Evolutionary conservation across 2,888 invertebrate species (phyloP), one percentile per base, ranked within the genome.

Genomic region (Stenolophus ochropezus): DNA sequence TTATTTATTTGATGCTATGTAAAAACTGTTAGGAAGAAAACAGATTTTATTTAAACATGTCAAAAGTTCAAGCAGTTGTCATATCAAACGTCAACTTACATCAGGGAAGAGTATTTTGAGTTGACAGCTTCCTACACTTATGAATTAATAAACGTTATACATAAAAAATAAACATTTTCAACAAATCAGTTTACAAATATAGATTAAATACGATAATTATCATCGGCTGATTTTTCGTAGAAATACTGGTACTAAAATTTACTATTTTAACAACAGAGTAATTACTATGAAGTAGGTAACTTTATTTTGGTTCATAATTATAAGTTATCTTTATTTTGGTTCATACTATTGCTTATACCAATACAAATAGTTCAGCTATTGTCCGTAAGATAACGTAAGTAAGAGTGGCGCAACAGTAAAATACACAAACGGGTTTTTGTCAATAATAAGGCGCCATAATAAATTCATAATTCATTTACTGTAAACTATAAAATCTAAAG

Each of bases 1-100:
- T 86, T 83, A 82, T 85, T 47, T 69, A 47, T 27, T 8, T 58
- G 47, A 23, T 49, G 21, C 71, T 33, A 47, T 69, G 51, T 75
- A 73, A 16, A 82, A 71, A 58, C 51, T 56, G 49, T 20, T 56
- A 14, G 51, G 51, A 73, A 42, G 16, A 82, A 27, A 14, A 73
- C 33, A 21, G 14, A 69, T 49, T 25, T 73, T 51, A 47, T 20
- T 11, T 33, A 27, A 2, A 79, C 18, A 79, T 79, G 69, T 69
- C 79, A 79, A 49, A 71, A 69, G 53, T 42, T 1, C 21, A 42
- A 4, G 42, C 23, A 33, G 69, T 73, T 80, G 73, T 71, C 58
- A 80, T n/a, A 56, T 42, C 33, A 14, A 73, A 71, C 51, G 80
- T 73, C 80, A 56, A 71, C 80, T 80, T n/a, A 73, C 79, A 8